phyloP scores from a whole-genome alignment of 1,140 invertebrate genomes.

The Brachionus paranguensis region DNA sequence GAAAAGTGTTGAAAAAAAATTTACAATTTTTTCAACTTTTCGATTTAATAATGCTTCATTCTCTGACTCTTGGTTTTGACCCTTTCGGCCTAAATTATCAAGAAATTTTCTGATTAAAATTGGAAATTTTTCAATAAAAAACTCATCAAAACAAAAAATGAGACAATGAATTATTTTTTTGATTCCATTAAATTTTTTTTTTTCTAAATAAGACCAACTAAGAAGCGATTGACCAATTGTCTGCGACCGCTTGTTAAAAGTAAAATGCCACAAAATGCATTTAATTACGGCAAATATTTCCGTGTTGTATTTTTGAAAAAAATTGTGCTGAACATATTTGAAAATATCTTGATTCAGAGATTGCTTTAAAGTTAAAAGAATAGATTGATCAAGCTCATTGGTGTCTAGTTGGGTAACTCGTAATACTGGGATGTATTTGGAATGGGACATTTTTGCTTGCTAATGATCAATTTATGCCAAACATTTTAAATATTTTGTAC shows the following conservation, averaged over 20 bases:
- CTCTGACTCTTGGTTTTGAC: not conserved
- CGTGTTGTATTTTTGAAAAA: not conserved
- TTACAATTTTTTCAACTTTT: not conserved
- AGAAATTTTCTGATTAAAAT: not conserved
- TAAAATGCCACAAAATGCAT: slow-evolving; percentile 5
- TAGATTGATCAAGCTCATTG: not conserved
- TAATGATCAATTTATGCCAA: not conserved
- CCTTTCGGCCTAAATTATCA: not conserved
- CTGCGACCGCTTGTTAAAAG: not conserved
- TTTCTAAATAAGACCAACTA: slow-evolving; percentile 14
- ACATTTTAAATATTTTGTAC: not conserved
- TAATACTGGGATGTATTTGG: not conserved
- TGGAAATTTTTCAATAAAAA: not conserved
- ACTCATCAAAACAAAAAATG: slow-evolving; percentile 32
- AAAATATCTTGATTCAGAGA: not conserved
- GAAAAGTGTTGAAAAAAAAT: not conserved
- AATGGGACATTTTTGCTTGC: not conserved
- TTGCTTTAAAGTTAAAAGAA: not conserved
- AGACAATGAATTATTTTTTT: slow-evolving; percentile 15
- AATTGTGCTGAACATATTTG: slow-evolving; percentile 7
- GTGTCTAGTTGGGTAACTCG: slow-evolving; percentile 24
- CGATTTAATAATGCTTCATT: not conserved
- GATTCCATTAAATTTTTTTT: not conserved
- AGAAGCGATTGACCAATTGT: slow-evolving; percentile 12
- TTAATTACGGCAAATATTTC: slow-evolving; percentile 13